Base-by-base conservation (phyloP, 2,797 vertebrate species). In the Centropyge bicolor region DNA sequence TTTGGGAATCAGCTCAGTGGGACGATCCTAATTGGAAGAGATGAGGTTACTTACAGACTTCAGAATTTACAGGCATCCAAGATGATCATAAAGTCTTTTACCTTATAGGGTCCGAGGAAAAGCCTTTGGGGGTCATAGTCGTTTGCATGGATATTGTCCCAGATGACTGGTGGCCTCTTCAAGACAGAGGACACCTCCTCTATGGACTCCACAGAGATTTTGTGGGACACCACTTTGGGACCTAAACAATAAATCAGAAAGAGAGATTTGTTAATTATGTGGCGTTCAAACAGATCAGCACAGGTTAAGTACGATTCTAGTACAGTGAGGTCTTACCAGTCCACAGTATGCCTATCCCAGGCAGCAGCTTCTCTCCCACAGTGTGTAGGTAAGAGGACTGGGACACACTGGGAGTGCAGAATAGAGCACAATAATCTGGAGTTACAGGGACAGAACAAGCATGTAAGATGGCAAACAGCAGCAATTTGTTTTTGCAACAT, bases 81-180 rank as follows among this genome's bases (percentile, higher is more conserved):
- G 20, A 24, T 3, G 1, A 36, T 67, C 49, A 22, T 10, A 24
- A 48, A 20, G 9, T 20, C 9, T 54, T 17, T 36, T 6, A 92
- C 94, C 93, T 99, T 99, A 83, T 95, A 99, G 2, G 98, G 98
- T 20, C 98, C 98, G 52, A 99, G 94, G 90, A 98, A 98, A 4
- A 99, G 83, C 76, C 98, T 97, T 90, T 99, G 99, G 70, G 98
- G 98, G 92, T 99, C 98, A 20, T 99, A 99, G 89, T 99, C 98
- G 43, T 99, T 99, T 63, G 98, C 98, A 49, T 99, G 98, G 89
- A 99, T 98, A 80, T 99, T 99, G 95, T 99, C 98, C 98, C 98
- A 99, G 88, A 99, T 99, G 83, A 99, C 96, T 5, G 98, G 98
- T 0, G 97, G 91, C 89, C 98, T 97, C 87, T 96, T 97, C 76